phyloP scores from a whole-genome alignment of 2,888 invertebrate species.

The Ophion slaviceki region DNA sequence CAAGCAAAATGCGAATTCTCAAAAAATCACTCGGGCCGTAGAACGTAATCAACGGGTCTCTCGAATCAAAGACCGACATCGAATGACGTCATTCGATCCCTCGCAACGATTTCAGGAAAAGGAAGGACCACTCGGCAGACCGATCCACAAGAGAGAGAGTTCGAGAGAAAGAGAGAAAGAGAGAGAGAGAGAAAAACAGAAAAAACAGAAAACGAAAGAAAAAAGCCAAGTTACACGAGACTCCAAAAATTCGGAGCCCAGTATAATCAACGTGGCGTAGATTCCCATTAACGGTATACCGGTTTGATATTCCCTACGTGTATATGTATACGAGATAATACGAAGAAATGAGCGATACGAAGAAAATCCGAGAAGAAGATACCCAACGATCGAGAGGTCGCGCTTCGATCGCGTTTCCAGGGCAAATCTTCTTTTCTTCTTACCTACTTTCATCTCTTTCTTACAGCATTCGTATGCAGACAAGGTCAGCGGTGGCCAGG shows the following conservation, averaged over 20 bases:
- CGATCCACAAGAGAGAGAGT: neutral
- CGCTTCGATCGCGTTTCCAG: conserved; percentile 19
- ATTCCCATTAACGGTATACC: conserved; percentile 56
- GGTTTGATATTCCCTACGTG: conserved; percentile 25
- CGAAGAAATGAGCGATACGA: neutral
- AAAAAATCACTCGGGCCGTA: neutral
- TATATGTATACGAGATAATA: neutral
- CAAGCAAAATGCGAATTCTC: neutral
- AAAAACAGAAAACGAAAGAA: neutral
- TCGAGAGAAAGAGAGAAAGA: neutral
- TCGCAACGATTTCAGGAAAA: neutral
- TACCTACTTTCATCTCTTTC: conserved; percentile 7
- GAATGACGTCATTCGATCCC: neutral
- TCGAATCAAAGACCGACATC: neutral
- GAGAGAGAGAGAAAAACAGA: neutral
- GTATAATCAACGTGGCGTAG: conserved; percentile 15
- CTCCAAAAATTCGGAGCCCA: conserved; percentile 34
- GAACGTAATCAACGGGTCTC: too few relatives aligned
- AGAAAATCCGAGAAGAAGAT: conserved; percentile 7
- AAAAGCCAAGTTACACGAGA: conserved; percentile 19
- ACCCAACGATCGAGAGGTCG: conserved; percentile 1
- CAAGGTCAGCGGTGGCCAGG: conserved; percentile 47
- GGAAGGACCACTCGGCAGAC: neutral
- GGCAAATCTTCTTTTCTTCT: neutral
- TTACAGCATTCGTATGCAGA: conserved; percentile 32